These are phyloP conservation scores for Petrocephalus sullivani DNA, from an alignment of 2,797 vertebrate species.

Conservation along the genomic window DNA sequence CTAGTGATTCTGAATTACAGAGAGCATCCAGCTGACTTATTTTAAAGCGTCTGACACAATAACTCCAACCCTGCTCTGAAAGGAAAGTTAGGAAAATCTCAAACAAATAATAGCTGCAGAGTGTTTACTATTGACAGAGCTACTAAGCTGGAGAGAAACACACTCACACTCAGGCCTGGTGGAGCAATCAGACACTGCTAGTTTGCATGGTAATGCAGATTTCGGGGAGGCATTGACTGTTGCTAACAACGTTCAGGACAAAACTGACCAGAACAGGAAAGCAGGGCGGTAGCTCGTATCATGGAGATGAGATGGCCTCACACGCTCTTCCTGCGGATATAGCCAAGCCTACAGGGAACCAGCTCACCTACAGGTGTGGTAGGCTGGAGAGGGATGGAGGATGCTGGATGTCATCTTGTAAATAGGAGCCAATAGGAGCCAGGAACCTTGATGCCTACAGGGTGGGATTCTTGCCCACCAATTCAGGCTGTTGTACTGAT, in stretches of 20 bases:
- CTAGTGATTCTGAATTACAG: not conserved
- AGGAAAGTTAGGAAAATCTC: constrained; percentile 6
- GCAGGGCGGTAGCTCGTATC: not conserved
- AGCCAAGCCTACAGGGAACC: not conserved
- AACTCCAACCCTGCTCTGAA: not conserved
- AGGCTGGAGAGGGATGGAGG: not conserved
- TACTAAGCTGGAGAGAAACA: not conserved
- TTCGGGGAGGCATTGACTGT: not conserved
- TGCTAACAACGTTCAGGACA: not conserved
- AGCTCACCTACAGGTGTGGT: not conserved
- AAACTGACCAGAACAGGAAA: not conserved
- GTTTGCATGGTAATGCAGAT: not conserved
- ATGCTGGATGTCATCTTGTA: not conserved
- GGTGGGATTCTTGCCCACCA: not conserved
- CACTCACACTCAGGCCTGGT: not conserved
- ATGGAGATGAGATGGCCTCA: not conserved
- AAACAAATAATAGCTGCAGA: not conserved
- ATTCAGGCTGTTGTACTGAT: not conserved
- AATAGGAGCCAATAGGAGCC: not conserved
- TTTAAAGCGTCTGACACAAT: not conserved
- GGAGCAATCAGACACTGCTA: not conserved
- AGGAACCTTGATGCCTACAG: not conserved
- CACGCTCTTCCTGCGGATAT: not conserved
- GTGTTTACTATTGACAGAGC: not conserved
- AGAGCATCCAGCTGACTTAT: not conserved